A percentile compares a stretch with the other conserved stretches of the same genome.
phyloP scores from a whole-genome alignment of 2,797 vertebrate genomes.

The Schizothorax lantsangensis region DNA sequence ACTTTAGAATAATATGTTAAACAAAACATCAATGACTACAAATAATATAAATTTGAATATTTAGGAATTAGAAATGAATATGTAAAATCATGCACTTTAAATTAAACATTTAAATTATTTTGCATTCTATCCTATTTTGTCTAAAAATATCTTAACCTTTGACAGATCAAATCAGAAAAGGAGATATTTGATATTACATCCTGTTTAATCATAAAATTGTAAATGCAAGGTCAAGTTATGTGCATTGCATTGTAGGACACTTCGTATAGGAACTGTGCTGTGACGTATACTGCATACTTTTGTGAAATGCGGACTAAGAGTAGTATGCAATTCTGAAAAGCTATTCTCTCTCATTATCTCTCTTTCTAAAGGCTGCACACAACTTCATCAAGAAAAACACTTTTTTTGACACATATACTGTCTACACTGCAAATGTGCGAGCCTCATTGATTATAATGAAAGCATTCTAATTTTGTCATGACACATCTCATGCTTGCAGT shows the following conservation, averaged over 20 bases:
- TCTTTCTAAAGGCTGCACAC: constrained; percentile 51
- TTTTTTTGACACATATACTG: constrained; percentile 11
- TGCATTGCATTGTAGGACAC: neutral
- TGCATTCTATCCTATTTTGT: neutral
- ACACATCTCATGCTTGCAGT: neutral
- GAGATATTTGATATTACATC: neutral
- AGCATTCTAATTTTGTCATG: constrained; percentile 9
- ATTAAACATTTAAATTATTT: too few relatives aligned
- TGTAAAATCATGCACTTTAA: neutral
- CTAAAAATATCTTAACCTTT: neutral
- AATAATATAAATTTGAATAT: neutral
- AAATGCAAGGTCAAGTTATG: neutral
- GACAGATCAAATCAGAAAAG: neutral
- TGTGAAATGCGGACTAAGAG: neutral
- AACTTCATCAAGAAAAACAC: constrained; percentile 51
- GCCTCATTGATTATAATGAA: neutral
- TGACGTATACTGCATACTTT: neutral
- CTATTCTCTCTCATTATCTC: constrained; percentile 61
- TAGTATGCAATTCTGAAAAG: neutral
- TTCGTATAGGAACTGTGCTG: neutral
- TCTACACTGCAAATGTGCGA: neutral
- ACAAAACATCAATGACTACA: neutral
- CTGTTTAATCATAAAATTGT: neutral
- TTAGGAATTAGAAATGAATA: neutral
- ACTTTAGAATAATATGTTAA: neutral